Evolutionary conservation across 2,113 vertebrate species (phyloP).

Genomic region (Lepus timidus): DNA sequence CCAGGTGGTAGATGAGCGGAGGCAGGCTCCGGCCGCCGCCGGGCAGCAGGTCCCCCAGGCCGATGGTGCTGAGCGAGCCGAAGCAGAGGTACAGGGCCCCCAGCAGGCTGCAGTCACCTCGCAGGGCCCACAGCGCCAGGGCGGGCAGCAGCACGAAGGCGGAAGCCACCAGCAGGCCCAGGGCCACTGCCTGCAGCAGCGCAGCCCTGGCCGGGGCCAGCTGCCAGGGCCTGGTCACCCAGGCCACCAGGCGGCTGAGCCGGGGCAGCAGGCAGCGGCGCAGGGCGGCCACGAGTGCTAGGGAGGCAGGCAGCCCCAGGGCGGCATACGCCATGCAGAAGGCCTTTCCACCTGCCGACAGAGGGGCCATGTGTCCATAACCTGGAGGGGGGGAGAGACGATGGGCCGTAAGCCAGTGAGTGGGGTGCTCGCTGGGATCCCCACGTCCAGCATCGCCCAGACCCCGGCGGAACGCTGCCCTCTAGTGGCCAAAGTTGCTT

Average conservation of each 20-base stretch:
- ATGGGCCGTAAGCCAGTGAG: not conserved
- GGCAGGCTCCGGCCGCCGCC: conserved; percentile 64
- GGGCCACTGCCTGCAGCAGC: conserved; percentile 72
- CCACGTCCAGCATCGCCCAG: not conserved
- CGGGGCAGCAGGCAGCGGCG: conserved; percentile 84
- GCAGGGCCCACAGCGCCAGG: conserved; percentile 82
- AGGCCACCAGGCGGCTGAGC: conserved; percentile 75
- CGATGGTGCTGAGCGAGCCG: conserved; percentile 90
- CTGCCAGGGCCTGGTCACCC: conserved; percentile 83
- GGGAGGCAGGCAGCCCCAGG: conserved; percentile 88
- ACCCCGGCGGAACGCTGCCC: not conserved
- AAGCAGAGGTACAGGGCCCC: conserved; percentile 91
- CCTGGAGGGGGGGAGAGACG: conserved; percentile 78
- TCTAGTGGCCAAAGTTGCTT: not conserved
- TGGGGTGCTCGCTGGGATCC: not conserved
- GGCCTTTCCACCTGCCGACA: conserved; percentile 86
- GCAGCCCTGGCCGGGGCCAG: conserved; percentile 71
- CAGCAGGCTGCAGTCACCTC: conserved; percentile 85
- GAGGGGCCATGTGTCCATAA: conserved; percentile 87
- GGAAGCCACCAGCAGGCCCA: conserved; percentile 72
- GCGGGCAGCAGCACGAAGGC: conserved; percentile 88
- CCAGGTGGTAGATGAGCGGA: conserved; percentile 67
- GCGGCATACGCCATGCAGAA: conserved; percentile 88
- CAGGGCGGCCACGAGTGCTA: conserved; percentile 85
- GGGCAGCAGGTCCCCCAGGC: conserved; percentile 86